Base-by-base conservation (phyloP, 2,113 vertebrate species). In the Vulpes lagopus region DNA sequence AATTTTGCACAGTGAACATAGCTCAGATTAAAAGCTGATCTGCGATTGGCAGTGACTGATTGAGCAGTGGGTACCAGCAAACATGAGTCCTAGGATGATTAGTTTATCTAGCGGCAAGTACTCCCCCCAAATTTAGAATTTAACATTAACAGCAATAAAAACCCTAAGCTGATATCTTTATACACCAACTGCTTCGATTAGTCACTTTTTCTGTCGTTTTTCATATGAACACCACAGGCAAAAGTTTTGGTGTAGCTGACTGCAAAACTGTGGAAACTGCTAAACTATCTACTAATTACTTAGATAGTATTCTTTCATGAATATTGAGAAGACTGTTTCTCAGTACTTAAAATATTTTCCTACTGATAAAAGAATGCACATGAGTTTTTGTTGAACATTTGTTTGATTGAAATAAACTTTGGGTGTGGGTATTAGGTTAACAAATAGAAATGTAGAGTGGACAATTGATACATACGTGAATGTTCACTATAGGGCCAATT, bases 261-360 rank as follows among this genome's bases (percentile, higher is more conserved):
- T 94, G n/a, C 64, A 94, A 96, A 93, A 82, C 53, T 96, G 87
- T 88, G 51, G 95, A 85, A 97, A 94, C 91, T 97, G 96, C 95
- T 97, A 90, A 98, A 62, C 80, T 97, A 76, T 91, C 90, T 97
- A 89, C 97, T 97, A 95, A 95, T 82, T 87, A 86, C 84, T 93
- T 95, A 67, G 65, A 71, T 90, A 89, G 71, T 92, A 91, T 98
- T 97, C 95, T 97, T 96, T 89, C 82, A 96, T 94, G 93, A 97
- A 96, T 97, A 97, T 94, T 94, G 91, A 97, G 93, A 90, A 83
- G 92, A 93, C 49, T 87, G 43, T 95, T 97, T 94, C 92, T 94
- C 90, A 38, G 80, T 84, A 79, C 87, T 94, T 97, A 94, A 95
- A 87, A 89, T 90, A 92, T 91, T 97, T 95, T 94, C 73, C 71